Base-by-base conservation (phyloP, 2,797 vertebrate genomes). In the Menidia menidia region DNA sequence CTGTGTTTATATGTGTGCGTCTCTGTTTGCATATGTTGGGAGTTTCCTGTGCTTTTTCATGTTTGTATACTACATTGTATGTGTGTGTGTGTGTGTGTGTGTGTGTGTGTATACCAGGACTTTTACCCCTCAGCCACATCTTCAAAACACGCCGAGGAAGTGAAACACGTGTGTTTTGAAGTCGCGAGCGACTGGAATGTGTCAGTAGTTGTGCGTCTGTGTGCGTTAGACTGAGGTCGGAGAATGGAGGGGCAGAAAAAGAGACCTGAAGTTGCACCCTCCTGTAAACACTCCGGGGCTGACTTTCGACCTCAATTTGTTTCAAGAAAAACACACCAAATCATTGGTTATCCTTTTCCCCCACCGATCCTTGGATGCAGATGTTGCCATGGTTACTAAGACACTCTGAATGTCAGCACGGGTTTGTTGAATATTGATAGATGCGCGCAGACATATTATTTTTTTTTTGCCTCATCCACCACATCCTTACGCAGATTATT, bases 381-480 rank as follows among this genome's bases (percentile, higher is more conserved):
- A 43, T 10, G 68, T 83, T 68, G 3, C 80, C 63, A 82, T 84
- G 84, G 87, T 75, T 73, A 88, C 86, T 48, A 18, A 81, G 68
- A 81, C 78, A 75, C 68, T 83, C 75, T 78, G 68, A 78, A 81
- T 86, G 70, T 82, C 77, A 64, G 44, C 39, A 60, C 16, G 35
- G 60, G 51, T 60, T 60, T 71, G 64, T 42, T 69, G 64, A 81
- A 73, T 82, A 80, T 68, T 74, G 57, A 83, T 61, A 61, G 54
- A 71, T 68, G 60, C 58, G 42, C 43, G 57, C 19, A 45, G 43
- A 71, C 62, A 69, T 19, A 62, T 5, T 8, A 15, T 58, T 51
- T 48, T 30, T 52, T n/a, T 25, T 42, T 16, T 43, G 35, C 16
- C 71, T 53, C 18, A 43, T 25, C 25, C 25, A 4, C 15, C 52